phyloP scores from a whole-genome alignment of 1,140 invertebrate genomes.

The Drosophila sproati region DNA sequence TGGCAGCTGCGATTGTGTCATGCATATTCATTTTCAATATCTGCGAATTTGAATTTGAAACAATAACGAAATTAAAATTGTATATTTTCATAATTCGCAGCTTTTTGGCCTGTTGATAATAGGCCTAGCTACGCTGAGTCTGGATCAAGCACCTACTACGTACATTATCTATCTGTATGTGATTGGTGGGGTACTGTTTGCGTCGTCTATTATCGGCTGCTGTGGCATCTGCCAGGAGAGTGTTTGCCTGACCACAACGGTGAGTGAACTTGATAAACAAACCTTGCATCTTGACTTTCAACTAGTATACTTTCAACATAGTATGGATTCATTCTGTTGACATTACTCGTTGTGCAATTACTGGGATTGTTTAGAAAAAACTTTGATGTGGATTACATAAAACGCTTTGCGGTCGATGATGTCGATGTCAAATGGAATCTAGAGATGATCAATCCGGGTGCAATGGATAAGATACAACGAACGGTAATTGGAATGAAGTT shows the following conservation, averaged over 20 bases:
- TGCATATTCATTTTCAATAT: neutral
- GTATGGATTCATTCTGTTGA: constrained; percentile 70
- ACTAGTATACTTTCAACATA: too few relatives aligned
- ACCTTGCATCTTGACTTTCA: neutral
- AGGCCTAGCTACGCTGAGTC: constrained; percentile 50
- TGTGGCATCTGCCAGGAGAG: constrained; percentile 75
- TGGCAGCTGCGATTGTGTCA: neutral
- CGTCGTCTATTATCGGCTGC: constrained; percentile 71
- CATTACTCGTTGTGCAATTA: constrained; percentile 54
- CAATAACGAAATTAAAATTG: neutral
- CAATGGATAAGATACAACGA: constrained; percentile 56
- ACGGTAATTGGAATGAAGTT: constrained; percentile 32
- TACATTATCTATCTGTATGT: constrained; percentile 61
- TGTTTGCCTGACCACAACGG: constrained; percentile 72
- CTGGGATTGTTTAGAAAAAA: constrained; percentile 52
- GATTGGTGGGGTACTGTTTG: constrained; percentile 65
- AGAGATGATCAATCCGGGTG: constrained; percentile 48
- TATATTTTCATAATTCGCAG: constrained; percentile 26
- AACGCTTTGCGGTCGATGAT: constrained; percentile 53
- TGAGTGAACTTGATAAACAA: constrained; percentile 50
- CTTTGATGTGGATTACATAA: constrained; percentile 58
- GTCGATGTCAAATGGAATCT: constrained; percentile 57
- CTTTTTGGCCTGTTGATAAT: constrained; percentile 63
- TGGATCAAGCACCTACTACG: constrained; percentile 52
- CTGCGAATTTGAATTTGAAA: neutral